A percentile compares a stretch with the other conserved stretches of the same genome.
These are phyloP conservation scores for Carduelis carduelis DNA, from an alignment of 2,797 vertebrate genomes.

Conservation along the genomic window DNA sequence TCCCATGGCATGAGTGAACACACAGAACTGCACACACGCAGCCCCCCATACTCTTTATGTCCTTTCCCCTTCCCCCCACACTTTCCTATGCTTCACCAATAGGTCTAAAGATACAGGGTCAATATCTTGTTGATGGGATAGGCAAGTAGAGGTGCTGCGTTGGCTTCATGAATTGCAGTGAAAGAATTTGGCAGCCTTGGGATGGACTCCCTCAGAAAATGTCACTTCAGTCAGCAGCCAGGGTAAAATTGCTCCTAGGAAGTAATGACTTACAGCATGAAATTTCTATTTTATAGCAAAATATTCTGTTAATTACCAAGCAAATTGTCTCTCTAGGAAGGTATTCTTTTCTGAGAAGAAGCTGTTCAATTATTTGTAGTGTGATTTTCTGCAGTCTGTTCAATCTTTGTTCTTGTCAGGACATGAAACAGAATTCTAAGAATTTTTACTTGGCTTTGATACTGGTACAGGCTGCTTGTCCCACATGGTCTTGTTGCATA, in stretches of 20 bases:
- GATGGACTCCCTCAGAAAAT: neutral
- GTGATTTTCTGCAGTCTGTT: neutral
- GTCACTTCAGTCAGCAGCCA: neutral
- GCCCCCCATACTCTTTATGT: accelerated
- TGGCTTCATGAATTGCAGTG: neutral
- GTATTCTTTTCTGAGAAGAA: neutral
- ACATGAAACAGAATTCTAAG: neutral
- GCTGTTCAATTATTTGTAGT: neutral
- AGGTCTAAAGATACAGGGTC: neutral
- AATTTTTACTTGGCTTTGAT: neutral
- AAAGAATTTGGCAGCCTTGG: neutral
- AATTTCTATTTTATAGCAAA: neutral
- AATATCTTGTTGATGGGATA: neutral
- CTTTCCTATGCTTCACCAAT: neutral
- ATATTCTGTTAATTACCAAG: neutral
- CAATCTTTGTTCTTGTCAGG: neutral
- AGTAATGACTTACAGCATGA: neutral
- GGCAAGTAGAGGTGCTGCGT: neutral
- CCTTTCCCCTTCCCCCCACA: neutral
- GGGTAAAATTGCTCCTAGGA: neutral
- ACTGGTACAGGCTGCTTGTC: neutral
- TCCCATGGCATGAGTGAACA: neutral
- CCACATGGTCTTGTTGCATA: neutral
- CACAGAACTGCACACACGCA: too few species aligned
- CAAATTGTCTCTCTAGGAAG: neutral